Percentiles rank a stretch among this genome's conserved stretches.
Evolutionary conservation across 1,140 invertebrate genomes (phyloP).

Genomic region (Aphidius gifuensis): DNA sequence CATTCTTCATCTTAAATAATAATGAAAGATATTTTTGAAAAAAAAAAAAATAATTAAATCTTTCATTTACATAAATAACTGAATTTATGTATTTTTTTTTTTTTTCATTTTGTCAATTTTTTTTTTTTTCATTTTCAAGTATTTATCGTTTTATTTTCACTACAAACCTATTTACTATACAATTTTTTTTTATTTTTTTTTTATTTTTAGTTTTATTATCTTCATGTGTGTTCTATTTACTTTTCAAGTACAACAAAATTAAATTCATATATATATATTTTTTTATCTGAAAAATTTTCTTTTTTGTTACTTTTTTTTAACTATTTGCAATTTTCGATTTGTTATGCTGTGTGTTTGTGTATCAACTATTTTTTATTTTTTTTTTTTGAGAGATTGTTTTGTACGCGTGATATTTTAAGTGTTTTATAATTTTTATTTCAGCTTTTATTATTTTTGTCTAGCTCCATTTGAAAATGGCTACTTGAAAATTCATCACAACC

Average conservation of each 20-base stretch:
- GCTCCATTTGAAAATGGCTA: no score
- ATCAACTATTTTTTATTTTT: no score
- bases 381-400: no score
- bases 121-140: conserved; percentile 22
- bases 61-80: conserved; percentile 14
- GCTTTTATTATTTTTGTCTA: no score
- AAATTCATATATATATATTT: neutral
- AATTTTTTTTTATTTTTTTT: conserved; percentile 35
- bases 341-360: no score
- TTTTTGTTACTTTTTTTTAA: no score
- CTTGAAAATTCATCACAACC: no score
- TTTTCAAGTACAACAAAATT: conserved; percentile 12
- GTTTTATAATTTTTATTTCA: no score
- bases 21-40: neutral
- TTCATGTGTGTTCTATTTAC: neutral
- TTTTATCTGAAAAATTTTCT: no score
- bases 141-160: conserved; percentile 45
- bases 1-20: no score
- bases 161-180: conserved; percentile 47
- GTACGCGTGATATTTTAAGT: no score
- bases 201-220: neutral
- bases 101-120: conserved; percentile 28
- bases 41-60: conserved; percentile 19
- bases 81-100: conserved; percentile 14
- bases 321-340: no score